phyloP scores from a whole-genome alignment of 1,140 invertebrate genomes.

The Caenorhabditis elegans region WBcel235 BX284605.5:7533501-7534000 shows the following conservation, averaged over 20 bases:
- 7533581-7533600: too few relatives aligned
- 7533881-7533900: conserved; percentile 11
- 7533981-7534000: background rate
- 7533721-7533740: too few relatives aligned
- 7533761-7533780: background rate
- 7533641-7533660: too few relatives aligned
- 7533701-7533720: too few relatives aligned
- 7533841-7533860: background rate
- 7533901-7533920: background rate
- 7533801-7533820: background rate
- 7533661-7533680: too few relatives aligned
- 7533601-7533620: too few relatives aligned
- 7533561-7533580: too few relatives aligned
- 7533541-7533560: too few relatives aligned
- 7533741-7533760: background rate
- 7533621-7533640: too few relatives aligned
- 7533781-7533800: conserved; percentile 13
- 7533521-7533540: too few relatives aligned
- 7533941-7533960: background rate
- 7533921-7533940: background rate
- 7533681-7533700: too few relatives aligned
- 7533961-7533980: background rate
- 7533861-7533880: background rate
- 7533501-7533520: too few relatives aligned
- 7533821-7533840: background rate